Percentiles rank a stretch among this genome's conserved stretches.
Conservation (phyloP, 2,888 invertebrate species). For the Platynereis dumerilii region DNA sequence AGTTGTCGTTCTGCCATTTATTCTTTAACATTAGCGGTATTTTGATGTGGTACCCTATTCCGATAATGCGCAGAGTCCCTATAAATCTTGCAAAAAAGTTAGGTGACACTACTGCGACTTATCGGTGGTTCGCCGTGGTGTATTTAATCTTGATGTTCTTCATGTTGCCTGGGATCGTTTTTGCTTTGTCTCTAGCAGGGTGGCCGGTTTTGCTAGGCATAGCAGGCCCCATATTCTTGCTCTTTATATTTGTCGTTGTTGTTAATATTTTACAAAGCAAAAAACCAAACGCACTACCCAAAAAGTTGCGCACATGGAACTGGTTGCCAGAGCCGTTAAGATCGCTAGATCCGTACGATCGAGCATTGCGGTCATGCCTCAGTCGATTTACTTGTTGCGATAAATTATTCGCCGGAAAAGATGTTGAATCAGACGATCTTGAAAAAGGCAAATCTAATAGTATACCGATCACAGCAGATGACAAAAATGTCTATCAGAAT, state of each 20-base stretch:
- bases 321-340: slow-evolving; percentile 47
- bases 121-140: slow-evolving; percentile 67
- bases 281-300: slow-evolving; percentile 37
- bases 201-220: slow-evolving; percentile 41
- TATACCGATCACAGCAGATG: no score
- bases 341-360: slow-evolving; percentile 42
- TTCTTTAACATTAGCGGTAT: slow-evolving; percentile 66
- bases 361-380: slow-evolving; percentile 12
- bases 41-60: slow-evolving; percentile 68
- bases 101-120: slow-evolving; percentile 65
- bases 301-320: slow-evolving; percentile 45
- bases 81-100: slow-evolving; percentile 64
- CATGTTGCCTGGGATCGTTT: slow-evolving; percentile 42
- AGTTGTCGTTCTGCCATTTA: slow-evolving; percentile 59
- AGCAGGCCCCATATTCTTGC: slow-evolving; percentile 37
- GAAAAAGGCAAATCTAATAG: no score
- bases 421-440: no score
- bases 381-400: slow-evolving; percentile 35
- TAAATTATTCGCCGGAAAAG: no score
- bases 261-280: slow-evolving; percentile 46
- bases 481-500: no score
- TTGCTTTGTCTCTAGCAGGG: slow-evolving; percentile 45
- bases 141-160: slow-evolving; percentile 45
- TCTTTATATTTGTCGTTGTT: slow-evolving; percentile 40
- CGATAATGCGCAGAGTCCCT: slow-evolving; percentile 64